These are phyloP conservation scores for Aphidius colemani DNA, from an alignment of 2,888 invertebrate species.

Conservation along the genomic window DNA sequence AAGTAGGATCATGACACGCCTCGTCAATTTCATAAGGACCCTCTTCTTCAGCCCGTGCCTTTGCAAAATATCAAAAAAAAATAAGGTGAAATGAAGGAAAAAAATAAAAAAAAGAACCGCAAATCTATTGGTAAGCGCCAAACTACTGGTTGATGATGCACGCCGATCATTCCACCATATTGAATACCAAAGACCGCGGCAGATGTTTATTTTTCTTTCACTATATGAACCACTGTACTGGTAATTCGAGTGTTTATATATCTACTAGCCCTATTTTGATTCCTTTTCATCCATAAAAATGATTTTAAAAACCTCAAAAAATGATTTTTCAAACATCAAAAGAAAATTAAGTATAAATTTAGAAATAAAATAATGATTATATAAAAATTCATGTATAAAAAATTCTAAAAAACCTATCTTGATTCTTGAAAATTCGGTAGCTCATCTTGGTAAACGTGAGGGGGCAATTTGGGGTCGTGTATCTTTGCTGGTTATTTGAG, in stretches of 20 bases:
- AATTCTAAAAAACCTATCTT: constrained; percentile 39
- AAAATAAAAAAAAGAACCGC: constrained; percentile 54
- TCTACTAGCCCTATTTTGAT: neutral
- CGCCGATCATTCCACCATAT: constrained; percentile 59
- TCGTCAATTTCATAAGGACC: constrained; percentile 31
- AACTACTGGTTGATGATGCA: constrained; percentile 54
- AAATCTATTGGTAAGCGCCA: constrained; percentile 57
- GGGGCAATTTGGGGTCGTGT: constrained; percentile 49
- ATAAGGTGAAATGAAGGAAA: constrained; percentile 21
- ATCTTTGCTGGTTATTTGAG: constrained; percentile 49
- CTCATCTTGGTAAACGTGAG: constrained; percentile 46
- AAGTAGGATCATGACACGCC: constrained; percentile 30
- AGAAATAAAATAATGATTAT: constrained; percentile 6
- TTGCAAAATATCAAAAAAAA: constrained; percentile 29
- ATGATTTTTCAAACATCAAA: neutral
- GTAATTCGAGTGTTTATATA: constrained; percentile 45
- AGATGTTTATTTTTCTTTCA: constrained; percentile 36
- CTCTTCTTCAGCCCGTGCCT: constrained; percentile 11
- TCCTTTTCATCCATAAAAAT: neutral
- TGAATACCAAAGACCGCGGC: constrained; percentile 50
- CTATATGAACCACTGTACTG: constrained; percentile 29
- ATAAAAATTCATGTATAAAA: constrained; percentile 15
- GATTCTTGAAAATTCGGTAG: constrained; percentile 56
- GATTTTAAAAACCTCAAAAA: neutral
- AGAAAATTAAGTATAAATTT: neutral